Conservation (phyloP, 2,888 invertebrate genomes). For the Eremobia ochroleuca region DNA sequence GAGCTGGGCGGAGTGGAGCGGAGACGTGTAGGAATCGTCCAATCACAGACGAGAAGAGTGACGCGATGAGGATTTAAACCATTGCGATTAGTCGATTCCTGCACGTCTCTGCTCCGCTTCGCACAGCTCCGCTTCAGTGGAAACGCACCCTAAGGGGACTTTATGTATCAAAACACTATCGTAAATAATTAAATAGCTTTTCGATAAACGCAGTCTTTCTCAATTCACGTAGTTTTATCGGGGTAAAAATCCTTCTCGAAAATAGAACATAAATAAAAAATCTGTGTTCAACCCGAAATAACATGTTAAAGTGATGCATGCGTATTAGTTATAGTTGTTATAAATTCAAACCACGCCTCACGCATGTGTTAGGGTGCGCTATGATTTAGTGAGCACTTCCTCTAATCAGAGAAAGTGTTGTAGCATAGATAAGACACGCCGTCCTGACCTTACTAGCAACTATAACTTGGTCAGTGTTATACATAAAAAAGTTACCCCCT, state of each 20-base stretch:
- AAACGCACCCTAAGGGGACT: too few species aligned
- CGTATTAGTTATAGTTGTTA: conserved; percentile 59
- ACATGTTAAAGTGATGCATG: conserved; percentile 29
- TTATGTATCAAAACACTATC: not conserved
- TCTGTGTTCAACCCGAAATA: conserved; percentile 19
- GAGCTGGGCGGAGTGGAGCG: too few species aligned
- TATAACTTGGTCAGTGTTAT: not conserved
- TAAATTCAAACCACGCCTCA: conserved; percentile 73
- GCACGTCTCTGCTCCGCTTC: too few species aligned
- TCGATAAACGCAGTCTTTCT: not conserved
- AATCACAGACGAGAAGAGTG: too few species aligned
- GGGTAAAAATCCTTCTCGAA: not conserved
- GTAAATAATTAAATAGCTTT: not conserved
- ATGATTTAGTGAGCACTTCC: conserved; percentile 81
- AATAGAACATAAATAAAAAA: conserved; percentile 17
- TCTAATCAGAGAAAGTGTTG: conserved; percentile 82
- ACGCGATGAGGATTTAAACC: too few species aligned
- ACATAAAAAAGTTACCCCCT: not conserved
- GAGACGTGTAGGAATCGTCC: too few species aligned
- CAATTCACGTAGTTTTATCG: not conserved
- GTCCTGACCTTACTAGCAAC: conserved; percentile 41
- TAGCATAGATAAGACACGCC: conserved; percentile 65
- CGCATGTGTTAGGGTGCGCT: conserved; percentile 78
- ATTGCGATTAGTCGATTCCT: too few species aligned
- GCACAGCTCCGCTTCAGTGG: too few species aligned